phyloP scores from a whole-genome alignment of 2,113 vertebrate species.

The Cochlearius cochlearius region DNA sequence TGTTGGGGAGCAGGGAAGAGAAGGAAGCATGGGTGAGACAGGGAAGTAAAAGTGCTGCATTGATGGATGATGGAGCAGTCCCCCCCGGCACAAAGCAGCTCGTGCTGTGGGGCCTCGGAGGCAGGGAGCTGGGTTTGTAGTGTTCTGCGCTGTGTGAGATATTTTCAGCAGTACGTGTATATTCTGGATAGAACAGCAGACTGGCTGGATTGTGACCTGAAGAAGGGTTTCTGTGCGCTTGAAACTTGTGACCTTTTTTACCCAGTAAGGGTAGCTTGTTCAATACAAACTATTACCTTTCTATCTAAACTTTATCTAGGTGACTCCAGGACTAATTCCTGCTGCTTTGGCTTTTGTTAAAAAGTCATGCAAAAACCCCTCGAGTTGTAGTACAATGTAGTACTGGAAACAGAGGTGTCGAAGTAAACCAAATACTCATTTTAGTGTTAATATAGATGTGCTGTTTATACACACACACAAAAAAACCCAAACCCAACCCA shows the following conservation, averaged over 20 bases:
- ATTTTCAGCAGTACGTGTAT: not conserved
- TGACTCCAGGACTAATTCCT: not conserved
- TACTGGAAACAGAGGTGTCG: not conserved
- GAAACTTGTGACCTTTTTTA: not conserved
- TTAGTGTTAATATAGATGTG: not conserved
- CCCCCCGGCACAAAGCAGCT: not conserved
- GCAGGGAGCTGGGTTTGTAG: not conserved
- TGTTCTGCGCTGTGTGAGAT: rapidly evolving
- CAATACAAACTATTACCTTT: not conserved
- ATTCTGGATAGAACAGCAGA: not conserved
- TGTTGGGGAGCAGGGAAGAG: rapidly evolving
- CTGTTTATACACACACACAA: not conserved
- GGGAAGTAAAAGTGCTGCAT: not conserved
- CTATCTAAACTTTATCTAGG: not conserved
- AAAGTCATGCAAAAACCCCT: not conserved
- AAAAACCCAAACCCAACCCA: no score
- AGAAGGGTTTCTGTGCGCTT: not conserved
- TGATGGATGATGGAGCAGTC: not conserved
- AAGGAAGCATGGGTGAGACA: not conserved
- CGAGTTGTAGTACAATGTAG: not conserved
- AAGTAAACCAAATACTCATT: not conserved
- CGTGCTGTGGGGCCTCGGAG: not conserved
- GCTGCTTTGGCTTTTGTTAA: not conserved
- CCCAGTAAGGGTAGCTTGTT: not conserved
- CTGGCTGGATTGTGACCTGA: not conserved